A percentile compares a stretch with the other conserved stretches of the same genome.
These are phyloP conservation scores for Cotesia glomerata DNA, from an alignment of 1,140 invertebrate species.

Conservation along the genomic window DNA sequence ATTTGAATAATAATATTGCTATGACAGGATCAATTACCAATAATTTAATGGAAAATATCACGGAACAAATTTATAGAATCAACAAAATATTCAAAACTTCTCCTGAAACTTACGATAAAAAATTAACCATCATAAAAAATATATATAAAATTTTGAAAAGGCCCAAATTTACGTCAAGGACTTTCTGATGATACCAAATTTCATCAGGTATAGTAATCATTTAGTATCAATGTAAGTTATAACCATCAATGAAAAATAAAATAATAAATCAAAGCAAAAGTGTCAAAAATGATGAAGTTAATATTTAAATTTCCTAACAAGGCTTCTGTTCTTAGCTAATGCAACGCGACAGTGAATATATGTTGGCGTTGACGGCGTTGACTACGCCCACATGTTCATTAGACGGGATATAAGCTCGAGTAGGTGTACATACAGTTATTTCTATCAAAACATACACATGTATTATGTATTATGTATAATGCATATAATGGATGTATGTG, in stretches of 20 bases:
- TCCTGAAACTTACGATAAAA: too few relatives aligned
- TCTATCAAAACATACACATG: slow-evolving; percentile 3
- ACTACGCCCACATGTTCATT: slow-evolving; percentile 37
- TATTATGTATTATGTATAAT: background rate
- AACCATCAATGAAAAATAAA: background rate
- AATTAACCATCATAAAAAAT: too few relatives aligned
- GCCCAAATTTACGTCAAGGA: too few relatives aligned
- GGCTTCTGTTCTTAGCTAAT: slow-evolving; percentile 24
- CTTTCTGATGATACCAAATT: too few relatives aligned
- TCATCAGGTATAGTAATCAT: too few relatives aligned
- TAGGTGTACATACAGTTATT: slow-evolving; percentile 12
- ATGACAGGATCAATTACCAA: too few relatives aligned
- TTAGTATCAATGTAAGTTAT: too few relatives aligned
- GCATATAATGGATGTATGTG: background rate
- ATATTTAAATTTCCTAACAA: slow-evolving; percentile 21
- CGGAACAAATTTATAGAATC: too few relatives aligned
- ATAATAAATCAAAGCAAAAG: background rate
- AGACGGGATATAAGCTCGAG: slow-evolving; percentile 9
- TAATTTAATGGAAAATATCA: too few relatives aligned
- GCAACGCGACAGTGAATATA: background rate
- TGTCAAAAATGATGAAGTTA: background rate
- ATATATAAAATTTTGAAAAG: too few relatives aligned
- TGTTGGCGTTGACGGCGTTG: slow-evolving; percentile 20
- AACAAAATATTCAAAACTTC: too few relatives aligned
- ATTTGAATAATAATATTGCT: too few relatives aligned